Base-by-base conservation (phyloP, 1,140 invertebrate genomes). In the Conus betulinus region DNA sequence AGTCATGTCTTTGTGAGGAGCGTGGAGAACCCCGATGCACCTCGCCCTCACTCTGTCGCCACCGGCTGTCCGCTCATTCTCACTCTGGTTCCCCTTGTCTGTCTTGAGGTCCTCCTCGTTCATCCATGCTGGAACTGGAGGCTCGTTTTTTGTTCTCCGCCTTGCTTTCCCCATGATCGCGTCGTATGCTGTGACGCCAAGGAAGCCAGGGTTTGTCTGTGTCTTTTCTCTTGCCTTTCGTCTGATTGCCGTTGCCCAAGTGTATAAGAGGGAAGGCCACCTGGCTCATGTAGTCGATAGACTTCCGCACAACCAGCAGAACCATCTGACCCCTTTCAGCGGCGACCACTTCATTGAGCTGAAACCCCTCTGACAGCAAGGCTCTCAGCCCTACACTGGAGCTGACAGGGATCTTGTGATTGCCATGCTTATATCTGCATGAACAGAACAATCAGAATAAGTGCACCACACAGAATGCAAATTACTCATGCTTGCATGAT, bases 1-100 rank as follows among this genome's bases (percentile, higher is more conserved):
- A 0, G 90, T 89, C 89, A 91, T 87, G 79, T 89, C 88, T 60
- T 88, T 81, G 39, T 74, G 81, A 27, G 87, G 87, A 23, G 89
- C 52, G 7, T 25, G 20, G 11, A 91, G 63, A 20, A 89, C 81
- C 6, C 87, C 89, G 10, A 88, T 11, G 17, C 87, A 60, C 79
- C 67, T 87, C 71, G 51, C 52, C 53, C 27, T 63, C 55, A 15
- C 57, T 39, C 63, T 84, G 11, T 81, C 20, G 15, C 17, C 5
- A 53, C 27, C 79, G 10, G 67, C 67, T 27, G 10, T 51, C 11
- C 39, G 8, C 78, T 81, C 78, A 15, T 8, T 81, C 27, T 39
- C 78, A 5, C 55, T 17, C 81, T 20, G 81, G 15, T 20, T 13
- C 55, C 55, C 52, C 15, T 10, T n/a, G 39, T 52, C n/a, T 51